Percentiles rank a stretch among this genome's conserved stretches.
Evolutionary conservation across 2,113 vertebrate genomes (phyloP).

Genomic region (Ailuropoda melanoleuca): DNA sequence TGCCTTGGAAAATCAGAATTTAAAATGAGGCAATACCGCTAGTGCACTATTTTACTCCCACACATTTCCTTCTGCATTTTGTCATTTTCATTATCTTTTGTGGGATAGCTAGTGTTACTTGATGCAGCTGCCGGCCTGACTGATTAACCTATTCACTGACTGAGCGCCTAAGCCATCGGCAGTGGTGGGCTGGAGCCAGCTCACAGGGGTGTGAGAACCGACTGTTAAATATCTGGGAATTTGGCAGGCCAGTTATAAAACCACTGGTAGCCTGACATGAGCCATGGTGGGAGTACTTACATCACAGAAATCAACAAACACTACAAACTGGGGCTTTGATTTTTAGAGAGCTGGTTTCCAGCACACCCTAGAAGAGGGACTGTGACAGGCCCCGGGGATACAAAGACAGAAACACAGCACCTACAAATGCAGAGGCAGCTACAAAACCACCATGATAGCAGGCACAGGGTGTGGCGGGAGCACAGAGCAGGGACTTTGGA

Average conservation of each 20-base stretch:
- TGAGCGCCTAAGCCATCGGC: not conserved
- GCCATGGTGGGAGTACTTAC: not conserved
- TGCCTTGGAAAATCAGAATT: slow-evolving; percentile 42
- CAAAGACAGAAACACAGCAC: not conserved
- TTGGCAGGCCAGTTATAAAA: not conserved
- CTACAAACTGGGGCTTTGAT: not conserved
- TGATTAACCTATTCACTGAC: not conserved
- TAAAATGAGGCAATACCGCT: not conserved
- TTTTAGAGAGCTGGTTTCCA: not conserved
- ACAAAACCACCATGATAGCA: no score
- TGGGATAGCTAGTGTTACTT: not conserved
- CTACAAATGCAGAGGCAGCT: not conserved
- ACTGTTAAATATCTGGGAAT: not conserved
- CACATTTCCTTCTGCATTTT: slow-evolving; percentile 1
- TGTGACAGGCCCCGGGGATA: not conserved
- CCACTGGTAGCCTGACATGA: not conserved
- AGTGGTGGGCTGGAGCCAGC: not conserved
- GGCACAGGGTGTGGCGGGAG: not conserved
- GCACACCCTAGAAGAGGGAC: not conserved
- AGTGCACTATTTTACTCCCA: not conserved
- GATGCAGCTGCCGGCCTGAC: not conserved
- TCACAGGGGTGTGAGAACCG: accelerated
- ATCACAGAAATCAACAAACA: not conserved
- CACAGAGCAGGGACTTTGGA: no score
- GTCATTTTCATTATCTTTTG: not conserved